Evolutionary conservation across 2,113 vertebrate genomes (phyloP).

Genomic region (Brachypodius melanocephalos): DNA sequence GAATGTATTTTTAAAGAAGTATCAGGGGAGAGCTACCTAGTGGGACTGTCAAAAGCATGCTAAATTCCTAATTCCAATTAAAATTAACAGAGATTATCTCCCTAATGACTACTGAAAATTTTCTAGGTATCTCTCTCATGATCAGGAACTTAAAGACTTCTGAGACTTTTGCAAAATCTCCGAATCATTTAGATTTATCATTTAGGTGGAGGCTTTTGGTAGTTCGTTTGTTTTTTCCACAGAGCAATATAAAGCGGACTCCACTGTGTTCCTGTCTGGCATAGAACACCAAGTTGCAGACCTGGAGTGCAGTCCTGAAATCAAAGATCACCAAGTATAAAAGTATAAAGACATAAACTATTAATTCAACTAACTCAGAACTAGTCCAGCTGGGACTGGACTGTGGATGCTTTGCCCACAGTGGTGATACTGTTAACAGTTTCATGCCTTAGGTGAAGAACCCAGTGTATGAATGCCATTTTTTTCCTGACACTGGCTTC

Average conservation of each 20-base stretch:
- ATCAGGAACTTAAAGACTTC: neutral
- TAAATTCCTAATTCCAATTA: slow-evolving; percentile 18
- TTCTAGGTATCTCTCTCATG: neutral
- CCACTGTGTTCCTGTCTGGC: accelerated
- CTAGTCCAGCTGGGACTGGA: neutral
- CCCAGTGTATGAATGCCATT: neutral
- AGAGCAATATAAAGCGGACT: neutral
- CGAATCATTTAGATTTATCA: neutral
- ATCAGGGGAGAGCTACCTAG: neutral
- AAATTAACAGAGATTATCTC: neutral
- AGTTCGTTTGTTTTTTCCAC: neutral
- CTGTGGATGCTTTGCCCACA: neutral
- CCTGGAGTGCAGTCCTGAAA: neutral
- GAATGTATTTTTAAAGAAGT: neutral
- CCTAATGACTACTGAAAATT: neutral
- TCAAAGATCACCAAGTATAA: neutral
- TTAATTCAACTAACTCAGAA: neutral
- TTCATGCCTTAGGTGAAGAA: neutral
- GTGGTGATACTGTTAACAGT: neutral
- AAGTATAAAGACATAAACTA: neutral
- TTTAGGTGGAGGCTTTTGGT: neutral
- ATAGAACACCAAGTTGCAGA: neutral
- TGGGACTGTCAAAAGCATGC: neutral
- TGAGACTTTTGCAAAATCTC: neutral
- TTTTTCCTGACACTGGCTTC: neutral